Base-by-base conservation (phyloP, 2,113 vertebrate species). In the Halcyon senegalensis region DNA sequence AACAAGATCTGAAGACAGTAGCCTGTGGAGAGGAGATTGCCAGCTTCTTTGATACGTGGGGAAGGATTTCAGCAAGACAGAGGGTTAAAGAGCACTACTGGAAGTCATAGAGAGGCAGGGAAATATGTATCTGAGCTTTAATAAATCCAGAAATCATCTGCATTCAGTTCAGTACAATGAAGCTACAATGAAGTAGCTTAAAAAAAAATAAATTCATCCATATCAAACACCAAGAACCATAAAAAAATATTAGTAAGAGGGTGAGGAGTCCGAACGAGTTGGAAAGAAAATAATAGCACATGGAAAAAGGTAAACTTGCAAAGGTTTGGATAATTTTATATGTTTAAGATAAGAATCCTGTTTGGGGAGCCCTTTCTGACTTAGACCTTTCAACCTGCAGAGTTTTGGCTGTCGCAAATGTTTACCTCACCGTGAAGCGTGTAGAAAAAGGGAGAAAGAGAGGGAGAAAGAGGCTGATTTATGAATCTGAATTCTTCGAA, bases 301-400 rank as follows among this genome's bases (percentile, higher is more conserved):
- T 21, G 13, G 21, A 72, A 87, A 76, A 92, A 81, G 18, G 64
- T 33, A 89, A 87, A 84, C 64, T 77, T 93, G 51, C 35, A 93
- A 67, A 90, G n/a, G 30, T 64, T 86, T 78, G 76, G 93, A 78
- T 84, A 83, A 93, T 93, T 93, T 39, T 94, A 92, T 96, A 68
- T 93, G 85, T 75, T 95, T 90, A 97, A 97, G 93, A 95, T 94
- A 95, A 94, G 86, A 50, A 92, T 81, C 90, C 79, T 76, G 76
- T 92, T 95, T 90, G 79, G 72, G 59, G 21, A 83, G 18, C 50
- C 33, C 50, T 76, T 93, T 91, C 53, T 58, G 59, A 90, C 70
- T 86, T 55, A 84, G 72, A 94, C 75, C 92, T 95, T 93, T 96
- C 85, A 88, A 68, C 33, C 80, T 90, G 89, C 68, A 35, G 35